Base-by-base conservation (phyloP, 1,140 invertebrate genomes). In the Drosophila takahashii region DNA sequence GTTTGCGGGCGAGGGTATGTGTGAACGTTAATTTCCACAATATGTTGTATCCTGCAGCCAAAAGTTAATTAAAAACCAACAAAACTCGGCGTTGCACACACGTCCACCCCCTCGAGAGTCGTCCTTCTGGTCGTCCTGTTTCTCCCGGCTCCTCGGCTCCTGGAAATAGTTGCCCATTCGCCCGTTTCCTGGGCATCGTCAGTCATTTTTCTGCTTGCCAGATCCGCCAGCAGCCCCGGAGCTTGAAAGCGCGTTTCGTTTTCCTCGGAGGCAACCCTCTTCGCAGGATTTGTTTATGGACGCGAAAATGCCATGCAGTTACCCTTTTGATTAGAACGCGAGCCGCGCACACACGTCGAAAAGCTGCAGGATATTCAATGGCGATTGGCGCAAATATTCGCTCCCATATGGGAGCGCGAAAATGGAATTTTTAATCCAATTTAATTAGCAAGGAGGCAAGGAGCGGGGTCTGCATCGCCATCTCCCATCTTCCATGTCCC, bases 61-160 rank as follows among this genome's bases (percentile, higher is more conserved):
- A 91, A 91, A 91, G 90, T 91, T 91, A 91, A 91, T 91, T 91
- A 91, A 91, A 91, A 91, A 91, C 90, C 84, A 91, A 91, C 90
- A 91, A 91, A 91, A 89, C 80, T 83, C 77, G 61, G 53, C 54
- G 77, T 52, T 74, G 69, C 84, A 72, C 65, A 60, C 42, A 64
- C 29, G 29, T 2, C 61, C 47, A 16, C 41, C 47, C 61, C 41
- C 41, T 9, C 16, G 41, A 18, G 41, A 22, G 22, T 22, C 22
- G 22, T 44, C 41, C 41, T 18, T 15, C 39, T 10, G 27, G 27
- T n/a, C 15, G 7, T 16, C 9, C 8, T n/a, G 45, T 26, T 34
- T n/a, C 26, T 34, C 9, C 9, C 9, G 4, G 45, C 37, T 34
- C 22, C 18, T 34, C 6, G 6, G n/a, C 50, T 32, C 53, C 37